Conservation (phyloP, 2,888 invertebrate genomes). For the Cremastobaeus sp. region DNA sequence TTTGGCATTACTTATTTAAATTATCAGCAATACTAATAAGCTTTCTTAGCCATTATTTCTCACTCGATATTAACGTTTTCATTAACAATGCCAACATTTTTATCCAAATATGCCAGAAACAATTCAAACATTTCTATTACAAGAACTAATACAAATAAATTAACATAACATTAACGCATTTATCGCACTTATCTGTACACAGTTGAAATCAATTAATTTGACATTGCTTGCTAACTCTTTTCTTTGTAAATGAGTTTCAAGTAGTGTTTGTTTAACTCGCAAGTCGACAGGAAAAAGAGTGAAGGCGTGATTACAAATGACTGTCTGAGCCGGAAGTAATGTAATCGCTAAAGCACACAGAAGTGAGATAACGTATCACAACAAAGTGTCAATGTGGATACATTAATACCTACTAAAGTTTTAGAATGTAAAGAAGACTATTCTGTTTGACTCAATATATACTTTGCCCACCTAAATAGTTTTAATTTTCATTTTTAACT, state of each 20-base stretch:
- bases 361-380: conserved; percentile 70
- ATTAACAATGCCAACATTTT: too few species aligned
- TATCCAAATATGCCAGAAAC: not conserved
- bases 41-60: too few species aligned
- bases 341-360: conserved; percentile 65
- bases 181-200: conserved; percentile 32
- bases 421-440: too few species aligned
- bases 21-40: conserved; percentile 4
- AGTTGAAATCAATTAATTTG: conserved; percentile 38
- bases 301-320: conserved; percentile 60
- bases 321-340: conserved; percentile 67
- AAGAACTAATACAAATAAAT: too few species aligned
- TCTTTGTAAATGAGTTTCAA: conserved; percentile 26
- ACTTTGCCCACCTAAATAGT: too few species aligned
- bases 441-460: too few species aligned
- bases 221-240: conserved; percentile 14
- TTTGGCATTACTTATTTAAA: conserved; percentile 12
- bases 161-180: too few species aligned
- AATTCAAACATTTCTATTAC: too few species aligned
- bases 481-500: too few species aligned
- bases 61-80: too few species aligned
- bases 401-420: conserved; percentile 66
- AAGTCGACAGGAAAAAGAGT: conserved; percentile 56
- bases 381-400: conserved; percentile 65
- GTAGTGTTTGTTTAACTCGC: conserved; percentile 47